These are phyloP conservation scores for Nasonia oneida DNA, from an alignment of 2,888 invertebrate genomes.

Conservation along the genomic window DNA sequence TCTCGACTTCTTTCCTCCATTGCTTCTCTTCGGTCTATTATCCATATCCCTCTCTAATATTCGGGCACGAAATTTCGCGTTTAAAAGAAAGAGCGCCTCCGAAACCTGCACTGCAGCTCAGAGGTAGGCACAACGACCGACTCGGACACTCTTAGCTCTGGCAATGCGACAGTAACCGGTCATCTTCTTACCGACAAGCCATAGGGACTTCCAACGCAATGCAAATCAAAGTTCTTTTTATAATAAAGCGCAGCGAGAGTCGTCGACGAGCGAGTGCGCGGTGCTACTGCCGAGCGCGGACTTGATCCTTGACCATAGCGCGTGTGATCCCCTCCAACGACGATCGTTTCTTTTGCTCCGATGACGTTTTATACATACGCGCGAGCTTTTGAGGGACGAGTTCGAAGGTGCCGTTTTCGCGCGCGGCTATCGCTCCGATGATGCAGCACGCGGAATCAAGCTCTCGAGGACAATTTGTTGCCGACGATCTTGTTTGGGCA, in stretches of 20 bases:
- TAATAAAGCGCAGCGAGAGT: not conserved
- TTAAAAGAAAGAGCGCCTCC: not conserved
- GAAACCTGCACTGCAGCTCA: not conserved
- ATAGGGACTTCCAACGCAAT: no score
- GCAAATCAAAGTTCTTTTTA: no score
- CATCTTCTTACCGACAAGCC: not conserved
- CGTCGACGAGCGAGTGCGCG: not conserved
- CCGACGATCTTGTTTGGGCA: no score
- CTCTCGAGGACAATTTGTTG: no score
- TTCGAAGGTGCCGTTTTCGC: not conserved
- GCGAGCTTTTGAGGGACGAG: not conserved
- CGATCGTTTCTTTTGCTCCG: not conserved
- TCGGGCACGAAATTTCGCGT: not conserved
- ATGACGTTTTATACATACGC: not conserved
- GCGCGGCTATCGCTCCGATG: not conserved
- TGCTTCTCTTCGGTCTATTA: not conserved
- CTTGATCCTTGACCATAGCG: constrained; percentile 7
- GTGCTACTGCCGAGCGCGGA: constrained; percentile 9
- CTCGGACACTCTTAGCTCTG: not conserved
- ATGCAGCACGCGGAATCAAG: no score
- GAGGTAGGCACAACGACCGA: not conserved
- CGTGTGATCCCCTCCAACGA: not conserved
- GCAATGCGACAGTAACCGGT: not conserved
- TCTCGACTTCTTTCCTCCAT: not conserved
- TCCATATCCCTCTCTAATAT: not conserved